phyloP scores from a whole-genome alignment of 1,140 invertebrate species.

The Drosophila virilis region DNA sequence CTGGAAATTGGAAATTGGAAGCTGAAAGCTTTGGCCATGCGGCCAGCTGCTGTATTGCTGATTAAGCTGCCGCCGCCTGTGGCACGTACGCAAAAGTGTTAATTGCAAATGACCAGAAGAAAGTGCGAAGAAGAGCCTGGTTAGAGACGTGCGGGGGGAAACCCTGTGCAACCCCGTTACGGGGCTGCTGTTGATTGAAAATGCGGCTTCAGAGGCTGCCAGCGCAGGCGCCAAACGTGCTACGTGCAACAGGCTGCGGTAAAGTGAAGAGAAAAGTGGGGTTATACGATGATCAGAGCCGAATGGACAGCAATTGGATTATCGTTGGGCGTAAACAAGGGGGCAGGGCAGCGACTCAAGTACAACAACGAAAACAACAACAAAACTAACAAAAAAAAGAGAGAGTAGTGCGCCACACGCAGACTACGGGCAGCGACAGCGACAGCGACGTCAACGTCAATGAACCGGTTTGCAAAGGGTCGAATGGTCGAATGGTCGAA shows the following conservation, averaged over 20 bases:
- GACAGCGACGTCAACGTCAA: slow-evolving; percentile 52
- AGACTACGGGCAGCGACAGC: slow-evolving; percentile 29
- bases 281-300: slow-evolving; percentile 63
- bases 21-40: slow-evolving; percentile 18
- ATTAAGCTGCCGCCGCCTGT: slow-evolving; percentile 61
- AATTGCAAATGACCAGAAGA: slow-evolving; percentile 76
- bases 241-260: neutral
- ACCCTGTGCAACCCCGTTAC: slow-evolving; percentile 39
- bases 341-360: neutral
- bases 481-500: slow-evolving; percentile 45
- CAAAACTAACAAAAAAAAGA: slow-evolving; percentile 57
- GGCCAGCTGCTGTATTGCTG: slow-evolving; percentile 33
- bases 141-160: neutral
- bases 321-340: slow-evolving; percentile 16
- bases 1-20: slow-evolving; percentile 29
- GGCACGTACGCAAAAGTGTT: slow-evolving; percentile 80
- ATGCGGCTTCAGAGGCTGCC: slow-evolving; percentile 21
- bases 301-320: slow-evolving; percentile 59
- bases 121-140: slow-evolving; percentile 11
- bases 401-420: slow-evolving; percentile 75
- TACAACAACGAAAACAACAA: too few relatives aligned
- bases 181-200: slow-evolving; percentile 39
- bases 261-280: neutral
- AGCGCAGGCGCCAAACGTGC: slow-evolving; percentile 35
- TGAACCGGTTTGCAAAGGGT: slow-evolving; percentile 78